Base-by-base conservation (phyloP, 2,797 vertebrate species). In the Lateolabrax maculatus region DNA sequence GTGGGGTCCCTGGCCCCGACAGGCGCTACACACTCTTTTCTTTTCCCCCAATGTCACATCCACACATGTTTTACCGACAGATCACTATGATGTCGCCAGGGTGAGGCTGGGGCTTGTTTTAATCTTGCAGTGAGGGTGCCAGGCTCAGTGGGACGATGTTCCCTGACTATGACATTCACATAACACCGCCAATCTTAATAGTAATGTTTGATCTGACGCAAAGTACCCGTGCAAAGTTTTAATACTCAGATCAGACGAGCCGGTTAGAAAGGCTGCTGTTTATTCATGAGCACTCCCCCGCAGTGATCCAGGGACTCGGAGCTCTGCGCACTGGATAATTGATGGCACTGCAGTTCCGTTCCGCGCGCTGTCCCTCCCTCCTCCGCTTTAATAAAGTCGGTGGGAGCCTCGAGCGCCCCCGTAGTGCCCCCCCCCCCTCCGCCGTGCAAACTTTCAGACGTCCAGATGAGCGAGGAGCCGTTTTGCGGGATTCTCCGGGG, bases 301-400 rank as follows among this genome's bases (percentile, higher is more conserved):
- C 37, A 23, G 27, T 46, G 12, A 3, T 55, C 2, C 10, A 10
- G 27, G 18, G n/a, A 16, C 13, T 13, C 27, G 41, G 34, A 61
- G 48, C 68, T 80, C 57, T 89, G 88, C 89, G 90, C 88, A 86
- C 46, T 74, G 61, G 57, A 79, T 75, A 90, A 94, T 92, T 93
- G 88, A 95, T 93, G 90, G 87, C 93, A 93, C 92, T 93, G 94
- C 94, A 93, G 92, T 89, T 85, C 86, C 79, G 78, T 87, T 84
- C 87, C 86, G 9, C 6, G 71, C 56, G 75, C 85, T 66, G 41
- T 72, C 77, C 62, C 69, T 19, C 63, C 57, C 70, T 25, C 52
- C 48, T 11, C 21, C 68, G 5, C 11, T 7, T 31, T n/a, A n/a
- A 9, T 19, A 53, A 21, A 56, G 11, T 10, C 3, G 7, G 16